phyloP scores from a whole-genome alignment of 2,113 vertebrate species.

The Gambusia affinis region DNA sequence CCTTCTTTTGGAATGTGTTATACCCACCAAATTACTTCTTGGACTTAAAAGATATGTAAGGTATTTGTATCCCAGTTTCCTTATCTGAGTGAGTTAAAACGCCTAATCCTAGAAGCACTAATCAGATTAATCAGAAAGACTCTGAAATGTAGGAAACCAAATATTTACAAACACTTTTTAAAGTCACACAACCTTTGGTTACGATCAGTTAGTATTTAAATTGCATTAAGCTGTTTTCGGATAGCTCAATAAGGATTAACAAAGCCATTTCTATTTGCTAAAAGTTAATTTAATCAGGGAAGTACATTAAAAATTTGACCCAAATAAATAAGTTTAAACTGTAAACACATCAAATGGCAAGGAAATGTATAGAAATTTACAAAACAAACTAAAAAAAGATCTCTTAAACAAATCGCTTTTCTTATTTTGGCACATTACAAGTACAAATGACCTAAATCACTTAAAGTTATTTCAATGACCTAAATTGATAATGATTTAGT shows the following conservation, averaged over 20 bases:
- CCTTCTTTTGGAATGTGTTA: constrained; percentile 17
- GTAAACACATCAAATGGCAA: not conserved
- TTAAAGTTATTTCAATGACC: not conserved
- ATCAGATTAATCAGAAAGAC: not conserved
- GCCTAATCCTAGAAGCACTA: not conserved
- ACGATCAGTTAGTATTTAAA: not conserved
- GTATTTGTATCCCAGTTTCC: not conserved
- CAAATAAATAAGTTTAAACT: not conserved
- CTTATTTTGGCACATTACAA: too few species aligned
- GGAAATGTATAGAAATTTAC: not conserved
- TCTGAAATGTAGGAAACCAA: not conserved
- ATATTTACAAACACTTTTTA: too few species aligned
- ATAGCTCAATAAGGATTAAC: too few species aligned
- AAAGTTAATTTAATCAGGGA: not conserved
- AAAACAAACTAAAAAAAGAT: too few species aligned
- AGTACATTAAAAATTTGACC: not conserved
- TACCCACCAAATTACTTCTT: constrained; percentile 17
- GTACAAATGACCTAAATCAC: not conserved
- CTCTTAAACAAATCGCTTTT: too few species aligned
- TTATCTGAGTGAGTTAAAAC: not conserved
- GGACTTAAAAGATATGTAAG: not conserved
- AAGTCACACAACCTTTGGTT: not conserved
- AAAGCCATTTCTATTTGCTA: not conserved
- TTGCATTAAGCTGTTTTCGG: not conserved
- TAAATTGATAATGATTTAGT: too few species aligned